A percentile compares a stretch with the other conserved stretches of the same genome.
These are phyloP conservation scores for Myotis myotis DNA, from an alignment of 2,797 vertebrate genomes.

Conservation along the genomic window DNA sequence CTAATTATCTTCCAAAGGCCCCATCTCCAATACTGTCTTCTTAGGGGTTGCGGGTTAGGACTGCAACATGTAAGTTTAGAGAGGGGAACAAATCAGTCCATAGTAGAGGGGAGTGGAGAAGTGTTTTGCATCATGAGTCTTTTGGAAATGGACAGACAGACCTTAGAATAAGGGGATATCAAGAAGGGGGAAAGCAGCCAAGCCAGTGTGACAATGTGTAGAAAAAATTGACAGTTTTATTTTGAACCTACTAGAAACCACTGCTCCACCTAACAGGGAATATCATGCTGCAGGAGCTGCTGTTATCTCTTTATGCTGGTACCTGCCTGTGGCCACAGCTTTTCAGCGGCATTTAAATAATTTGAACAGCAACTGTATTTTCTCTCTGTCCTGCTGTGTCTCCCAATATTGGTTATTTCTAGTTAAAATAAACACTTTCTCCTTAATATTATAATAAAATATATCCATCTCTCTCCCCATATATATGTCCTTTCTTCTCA, in stretches of 20 bases:
- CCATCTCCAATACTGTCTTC: neutral
- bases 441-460: neutral
- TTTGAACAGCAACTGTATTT: neutral
- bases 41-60: neutral
- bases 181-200: neutral
- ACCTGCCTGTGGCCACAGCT: neutral
- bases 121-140: neutral
- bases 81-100: neutral
- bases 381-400: neutral
- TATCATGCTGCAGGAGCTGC: neutral
- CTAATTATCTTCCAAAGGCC: neutral
- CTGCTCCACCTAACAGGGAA: neutral
- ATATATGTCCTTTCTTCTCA: neutral
- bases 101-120: neutral
- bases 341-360: neutral
- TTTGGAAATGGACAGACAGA: neutral
- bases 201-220: neutral
- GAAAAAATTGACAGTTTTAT: neutral
- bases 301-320: neutral
- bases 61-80: neutral
- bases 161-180: neutral
- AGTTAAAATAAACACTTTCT: neutral
- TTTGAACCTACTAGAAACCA: neutral
- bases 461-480: neutral
- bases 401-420: neutral